These are phyloP conservation scores for Ophion slaviceki DNA, from an alignment of 2,888 invertebrate genomes.

Conservation along the genomic window DNA sequence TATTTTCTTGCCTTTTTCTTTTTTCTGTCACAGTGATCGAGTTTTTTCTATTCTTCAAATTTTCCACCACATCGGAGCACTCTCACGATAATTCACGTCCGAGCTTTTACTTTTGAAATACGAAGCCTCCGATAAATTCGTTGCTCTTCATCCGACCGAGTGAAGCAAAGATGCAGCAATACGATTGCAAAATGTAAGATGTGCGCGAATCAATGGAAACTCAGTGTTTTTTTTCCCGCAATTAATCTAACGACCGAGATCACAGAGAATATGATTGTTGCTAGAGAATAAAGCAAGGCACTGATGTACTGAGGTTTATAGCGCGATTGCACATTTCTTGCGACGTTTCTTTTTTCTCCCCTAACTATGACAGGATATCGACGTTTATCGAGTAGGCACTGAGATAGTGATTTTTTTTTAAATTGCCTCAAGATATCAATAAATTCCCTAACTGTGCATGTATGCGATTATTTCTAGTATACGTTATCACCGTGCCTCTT, in stretches of 20 bases:
- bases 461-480: conserved; percentile 23
- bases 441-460: conserved; percentile 43
- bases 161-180: background rate
- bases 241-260: conserved; percentile 36
- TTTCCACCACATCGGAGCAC: conserved; percentile 45
- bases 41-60: conserved; percentile 28
- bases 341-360: conserved; percentile 9
- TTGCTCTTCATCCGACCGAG: conserved; percentile 28
- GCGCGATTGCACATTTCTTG: conserved; percentile 39
- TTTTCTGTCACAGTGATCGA: conserved; percentile 21
- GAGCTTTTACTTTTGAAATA: conserved; percentile 47
- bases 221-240: conserved; percentile 14
- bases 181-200: background rate
- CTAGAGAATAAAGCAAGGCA: conserved; percentile 70
- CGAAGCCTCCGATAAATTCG: conserved; percentile 39
- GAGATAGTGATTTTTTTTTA: conserved; percentile 24
- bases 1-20: conserved; percentile 7
- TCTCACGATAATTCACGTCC: conserved; percentile 52
- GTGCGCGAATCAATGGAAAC: conserved; percentile 20
- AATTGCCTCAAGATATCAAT: conserved; percentile 48
- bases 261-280: conserved; percentile 61
- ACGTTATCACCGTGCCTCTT: conserved; percentile 40
- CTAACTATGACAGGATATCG: conserved; percentile 40
- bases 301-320: conserved; percentile 62
- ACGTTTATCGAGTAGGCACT: conserved; percentile 28